Evolutionary conservation across 2,888 invertebrate genomes (phyloP).

Genomic region (Coelinius sp.): DNA sequence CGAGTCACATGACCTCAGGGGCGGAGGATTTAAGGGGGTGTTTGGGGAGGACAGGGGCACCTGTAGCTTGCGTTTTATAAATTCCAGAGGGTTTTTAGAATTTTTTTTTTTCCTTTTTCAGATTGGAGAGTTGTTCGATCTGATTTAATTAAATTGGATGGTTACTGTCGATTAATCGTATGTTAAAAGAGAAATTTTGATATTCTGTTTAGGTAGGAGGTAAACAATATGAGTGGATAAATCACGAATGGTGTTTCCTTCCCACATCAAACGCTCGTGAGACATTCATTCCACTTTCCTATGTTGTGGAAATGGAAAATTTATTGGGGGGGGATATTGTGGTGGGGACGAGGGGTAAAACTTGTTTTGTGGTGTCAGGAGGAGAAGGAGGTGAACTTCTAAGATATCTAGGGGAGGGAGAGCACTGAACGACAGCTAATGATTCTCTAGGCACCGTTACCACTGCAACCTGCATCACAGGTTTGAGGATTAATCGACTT

Average conservation of each 20-base stretch:
- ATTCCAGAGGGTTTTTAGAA: not conserved
- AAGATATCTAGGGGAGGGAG: not conserved
- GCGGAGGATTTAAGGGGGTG: conserved; percentile 40
- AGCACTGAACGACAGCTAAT: not conserved
- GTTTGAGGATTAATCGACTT: not conserved
- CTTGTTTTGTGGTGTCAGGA: not conserved
- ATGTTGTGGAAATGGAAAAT: not conserved
- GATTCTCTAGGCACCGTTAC: conserved; percentile 4
- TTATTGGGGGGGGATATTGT: not conserved
- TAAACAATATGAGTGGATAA: not conserved
- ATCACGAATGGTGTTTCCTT: not conserved
- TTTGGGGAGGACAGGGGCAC: conserved; percentile 36
- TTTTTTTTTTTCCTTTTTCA: not conserved
- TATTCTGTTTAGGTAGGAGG: too few species aligned
- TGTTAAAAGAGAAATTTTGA: not conserved
- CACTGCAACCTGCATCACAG: conserved; percentile 2
- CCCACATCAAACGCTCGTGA: not conserved
- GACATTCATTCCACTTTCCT: conserved; percentile 7
- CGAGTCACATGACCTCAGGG: conserved; percentile 24
- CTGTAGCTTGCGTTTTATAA: not conserved
- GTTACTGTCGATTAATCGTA: not conserved
- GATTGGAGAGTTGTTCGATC: not conserved
- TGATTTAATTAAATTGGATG: not conserved
- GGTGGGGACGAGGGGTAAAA: not conserved
- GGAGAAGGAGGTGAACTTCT: not conserved